phyloP scores from a whole-genome alignment of 1,140 invertebrate species.

The Nomia melanderi region DNA sequence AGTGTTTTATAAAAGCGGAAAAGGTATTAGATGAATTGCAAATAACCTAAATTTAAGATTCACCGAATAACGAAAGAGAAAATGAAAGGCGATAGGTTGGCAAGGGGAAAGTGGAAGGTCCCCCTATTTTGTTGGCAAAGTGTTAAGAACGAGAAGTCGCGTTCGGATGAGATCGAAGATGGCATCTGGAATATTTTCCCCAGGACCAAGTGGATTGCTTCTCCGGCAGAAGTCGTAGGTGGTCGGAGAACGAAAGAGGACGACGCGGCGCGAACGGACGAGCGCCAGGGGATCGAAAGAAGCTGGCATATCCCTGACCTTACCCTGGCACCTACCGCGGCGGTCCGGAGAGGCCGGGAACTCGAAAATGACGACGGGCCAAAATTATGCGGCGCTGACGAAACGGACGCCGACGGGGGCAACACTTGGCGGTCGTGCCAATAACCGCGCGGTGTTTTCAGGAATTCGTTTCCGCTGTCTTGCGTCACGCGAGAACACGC shows the following conservation, averaged over 20 bases:
- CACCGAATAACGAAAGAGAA: too few relatives aligned
- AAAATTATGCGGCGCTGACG: constrained; percentile 67
- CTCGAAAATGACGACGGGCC: constrained; percentile 51
- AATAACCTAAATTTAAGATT: too few relatives aligned
- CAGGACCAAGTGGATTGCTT: too few relatives aligned
- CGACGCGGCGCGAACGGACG: not conserved
- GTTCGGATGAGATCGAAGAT: too few relatives aligned
- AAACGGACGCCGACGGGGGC: constrained; percentile 57
- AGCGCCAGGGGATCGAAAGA: constrained; percentile 23
- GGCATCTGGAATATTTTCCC: too few relatives aligned
- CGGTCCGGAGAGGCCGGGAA: constrained; percentile 30
- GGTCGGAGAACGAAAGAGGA: not conserved
- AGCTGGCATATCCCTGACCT: constrained; percentile 64
- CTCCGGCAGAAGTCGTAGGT: too few relatives aligned
- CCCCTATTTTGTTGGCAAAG: too few relatives aligned
- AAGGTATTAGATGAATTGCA: too few relatives aligned
- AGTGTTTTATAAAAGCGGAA: too few relatives aligned
- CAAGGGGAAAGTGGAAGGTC: too few relatives aligned
- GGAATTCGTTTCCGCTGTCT: constrained; percentile 56
- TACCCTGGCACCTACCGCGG: constrained; percentile 49
- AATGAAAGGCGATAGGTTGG: too few relatives aligned
- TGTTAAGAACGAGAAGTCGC: too few relatives aligned
- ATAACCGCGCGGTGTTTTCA: constrained; percentile 57
- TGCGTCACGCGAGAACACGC: constrained; percentile 20
- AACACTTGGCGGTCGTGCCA: constrained; percentile 69